Conservation (phyloP, 1,140 invertebrate species). For the Drosophila rhopaloa region DNA sequence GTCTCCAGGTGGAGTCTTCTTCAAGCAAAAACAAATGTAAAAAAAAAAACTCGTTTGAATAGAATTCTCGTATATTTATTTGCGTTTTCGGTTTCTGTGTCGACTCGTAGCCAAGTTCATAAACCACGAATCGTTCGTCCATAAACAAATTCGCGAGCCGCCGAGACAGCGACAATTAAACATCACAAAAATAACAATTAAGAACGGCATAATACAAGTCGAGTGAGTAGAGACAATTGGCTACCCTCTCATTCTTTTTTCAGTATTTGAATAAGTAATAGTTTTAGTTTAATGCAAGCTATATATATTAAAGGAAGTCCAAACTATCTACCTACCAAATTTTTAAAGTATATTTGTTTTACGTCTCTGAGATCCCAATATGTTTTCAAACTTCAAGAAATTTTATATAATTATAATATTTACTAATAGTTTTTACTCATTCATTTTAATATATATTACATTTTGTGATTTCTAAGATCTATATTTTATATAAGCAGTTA, state of each 20-base stretch:
- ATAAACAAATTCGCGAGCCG: constrained; percentile 52
- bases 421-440: no score
- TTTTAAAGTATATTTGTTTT: no score
- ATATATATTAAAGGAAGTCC: no score
- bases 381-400: no score
- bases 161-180: constrained; percentile 47
- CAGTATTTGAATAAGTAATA: background rate
- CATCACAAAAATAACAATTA: constrained; percentile 48
- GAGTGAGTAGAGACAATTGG: constrained; percentile 2
- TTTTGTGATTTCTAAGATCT: no score
- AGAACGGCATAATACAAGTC: constrained; percentile 17
- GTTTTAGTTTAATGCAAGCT: background rate
- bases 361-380: no score
- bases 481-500: no score
- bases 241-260: background rate
- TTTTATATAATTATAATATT: no score
- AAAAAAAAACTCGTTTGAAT: constrained; percentile 34
- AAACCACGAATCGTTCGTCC: constrained; percentile 70
- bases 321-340: background rate
- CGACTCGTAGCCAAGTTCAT: constrained; percentile 56
- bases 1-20: constrained; percentile 21
- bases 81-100: constrained; percentile 30
- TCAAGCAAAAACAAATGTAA: background rate
- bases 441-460: no score
- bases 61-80: constrained; percentile 32